A percentile compares a stretch with the other conserved stretches of the same genome.
Conservation (phyloP, 2,797 vertebrate species). For the Cryptoprocta ferox region DNA sequence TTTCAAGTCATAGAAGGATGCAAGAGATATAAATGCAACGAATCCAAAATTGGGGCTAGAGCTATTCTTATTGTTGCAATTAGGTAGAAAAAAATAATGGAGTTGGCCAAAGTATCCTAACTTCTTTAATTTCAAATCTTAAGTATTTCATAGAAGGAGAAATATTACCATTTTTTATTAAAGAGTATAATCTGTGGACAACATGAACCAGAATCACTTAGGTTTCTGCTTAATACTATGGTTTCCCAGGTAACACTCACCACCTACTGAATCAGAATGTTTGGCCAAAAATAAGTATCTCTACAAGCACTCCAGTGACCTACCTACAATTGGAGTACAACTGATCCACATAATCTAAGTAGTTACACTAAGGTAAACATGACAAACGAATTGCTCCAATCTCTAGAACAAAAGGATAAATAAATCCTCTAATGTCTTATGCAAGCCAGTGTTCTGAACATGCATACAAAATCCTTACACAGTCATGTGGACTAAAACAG, state of each 20-base stretch:
- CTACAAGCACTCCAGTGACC: not conserved
- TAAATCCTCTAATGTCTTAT: not conserved
- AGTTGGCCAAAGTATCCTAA: not conserved
- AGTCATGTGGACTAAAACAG: not conserved
- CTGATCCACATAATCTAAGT: not conserved
- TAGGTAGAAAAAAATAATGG: not conserved
- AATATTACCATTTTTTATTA: not conserved
- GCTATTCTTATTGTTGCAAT: not conserved
- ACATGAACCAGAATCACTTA: not conserved
- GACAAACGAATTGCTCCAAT: not conserved
- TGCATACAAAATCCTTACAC: not conserved
- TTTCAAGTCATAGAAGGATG: not conserved
- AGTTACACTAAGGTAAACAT: not conserved
- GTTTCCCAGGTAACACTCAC: not conserved
- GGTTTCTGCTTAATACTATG: not conserved
- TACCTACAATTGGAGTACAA: not conserved
- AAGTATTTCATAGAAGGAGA: not conserved
- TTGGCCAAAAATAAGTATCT: not conserved
- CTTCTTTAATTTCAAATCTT: not conserved
- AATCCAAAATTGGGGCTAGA: not conserved
- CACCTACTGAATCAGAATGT: not conserved
- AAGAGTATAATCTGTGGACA: not conserved
- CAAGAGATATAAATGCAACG: not conserved
- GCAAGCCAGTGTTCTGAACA: not conserved
- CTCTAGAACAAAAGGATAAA: not conserved